phyloP scores from a whole-genome alignment of 2,888 invertebrate genomes.

The Lasioglossum morio region DNA sequence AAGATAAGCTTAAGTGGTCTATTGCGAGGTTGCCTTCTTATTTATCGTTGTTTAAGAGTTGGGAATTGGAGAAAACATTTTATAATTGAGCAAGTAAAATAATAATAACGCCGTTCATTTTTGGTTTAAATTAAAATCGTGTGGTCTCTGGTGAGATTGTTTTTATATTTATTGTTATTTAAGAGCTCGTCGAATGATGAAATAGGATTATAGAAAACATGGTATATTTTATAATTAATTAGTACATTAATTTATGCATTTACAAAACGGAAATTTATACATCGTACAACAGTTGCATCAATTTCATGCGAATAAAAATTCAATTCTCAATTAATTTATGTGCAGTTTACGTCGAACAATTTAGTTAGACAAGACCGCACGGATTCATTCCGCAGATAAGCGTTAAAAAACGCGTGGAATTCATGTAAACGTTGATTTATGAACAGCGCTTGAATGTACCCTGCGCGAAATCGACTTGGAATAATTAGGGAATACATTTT shows the following conservation, averaged over 20 bases:
- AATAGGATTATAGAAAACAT: too few relatives aligned
- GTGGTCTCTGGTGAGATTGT: neutral
- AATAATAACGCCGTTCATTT: neutral
- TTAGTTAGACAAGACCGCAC: neutral
- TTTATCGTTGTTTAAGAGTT: neutral
- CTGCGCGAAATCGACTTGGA: neutral
- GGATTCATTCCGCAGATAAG: neutral
- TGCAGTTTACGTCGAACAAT: neutral
- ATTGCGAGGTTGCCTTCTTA: neutral
- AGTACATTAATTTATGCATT: too few relatives aligned
- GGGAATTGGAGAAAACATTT: neutral
- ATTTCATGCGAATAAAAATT: neutral
- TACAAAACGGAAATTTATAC: too few relatives aligned
- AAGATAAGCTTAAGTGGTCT: neutral
- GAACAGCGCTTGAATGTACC: neutral
- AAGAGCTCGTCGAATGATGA: too few relatives aligned
- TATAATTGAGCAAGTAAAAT: neutral
- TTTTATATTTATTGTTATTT: neutral
- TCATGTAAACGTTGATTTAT: slow-evolving; percentile 19
- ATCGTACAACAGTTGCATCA: neutral
- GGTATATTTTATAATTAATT: too few relatives aligned
- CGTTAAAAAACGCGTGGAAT: neutral
- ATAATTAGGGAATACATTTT: neutral
- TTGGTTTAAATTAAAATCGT: neutral
- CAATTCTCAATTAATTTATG: neutral